Conservation (phyloP, 2,888 invertebrate genomes). For the Cheilosia vulpina region DNA sequence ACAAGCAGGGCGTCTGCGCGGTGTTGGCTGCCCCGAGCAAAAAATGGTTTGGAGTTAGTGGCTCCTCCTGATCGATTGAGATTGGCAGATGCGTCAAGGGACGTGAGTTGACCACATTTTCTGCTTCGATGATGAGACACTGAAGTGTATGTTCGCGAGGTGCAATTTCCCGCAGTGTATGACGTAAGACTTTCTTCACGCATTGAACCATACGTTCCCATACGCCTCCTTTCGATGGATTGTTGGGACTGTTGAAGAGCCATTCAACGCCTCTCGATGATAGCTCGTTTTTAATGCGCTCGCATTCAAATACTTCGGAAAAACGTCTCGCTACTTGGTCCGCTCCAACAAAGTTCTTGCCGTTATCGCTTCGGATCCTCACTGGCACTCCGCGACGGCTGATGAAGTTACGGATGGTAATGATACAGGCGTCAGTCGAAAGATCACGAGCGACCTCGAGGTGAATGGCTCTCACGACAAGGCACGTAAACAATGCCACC, state of each 20-base stretch:
- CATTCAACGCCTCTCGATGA: constrained; percentile 42
- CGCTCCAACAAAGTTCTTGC: constrained; percentile 61
- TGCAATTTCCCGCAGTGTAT: constrained; percentile 54
- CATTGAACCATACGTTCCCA: constrained; percentile 68
- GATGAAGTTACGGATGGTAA: constrained; percentile 70
- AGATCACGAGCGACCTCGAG: constrained; percentile 65
- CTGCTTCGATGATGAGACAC: constrained; percentile 58
- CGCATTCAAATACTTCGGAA: constrained; percentile 27
- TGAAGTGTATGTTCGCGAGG: constrained; percentile 67
- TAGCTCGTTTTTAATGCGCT: constrained; percentile 2
- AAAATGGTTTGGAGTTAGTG: constrained; percentile 68
- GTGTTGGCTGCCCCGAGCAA: constrained; percentile 45
- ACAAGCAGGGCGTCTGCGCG: constrained; percentile 23
- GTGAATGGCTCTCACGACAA: constrained; percentile 9
- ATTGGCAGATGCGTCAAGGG: constrained; percentile 60
- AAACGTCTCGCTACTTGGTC: constrained; percentile 46
- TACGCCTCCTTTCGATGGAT: constrained; percentile 49
- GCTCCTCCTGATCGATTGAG: constrained; percentile 53
- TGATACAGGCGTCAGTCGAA: constrained; percentile 71
- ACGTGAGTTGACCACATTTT: constrained; percentile 44
- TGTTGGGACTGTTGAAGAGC: constrained; percentile 45
- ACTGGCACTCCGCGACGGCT: constrained; percentile 69
- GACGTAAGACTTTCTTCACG: constrained; percentile 58
- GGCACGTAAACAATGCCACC: too few relatives aligned
- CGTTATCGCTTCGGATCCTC: constrained; percentile 63